Conservation (phyloP, 2,797 vertebrate genomes). For the Acanthurus leucopareius region DNA sequence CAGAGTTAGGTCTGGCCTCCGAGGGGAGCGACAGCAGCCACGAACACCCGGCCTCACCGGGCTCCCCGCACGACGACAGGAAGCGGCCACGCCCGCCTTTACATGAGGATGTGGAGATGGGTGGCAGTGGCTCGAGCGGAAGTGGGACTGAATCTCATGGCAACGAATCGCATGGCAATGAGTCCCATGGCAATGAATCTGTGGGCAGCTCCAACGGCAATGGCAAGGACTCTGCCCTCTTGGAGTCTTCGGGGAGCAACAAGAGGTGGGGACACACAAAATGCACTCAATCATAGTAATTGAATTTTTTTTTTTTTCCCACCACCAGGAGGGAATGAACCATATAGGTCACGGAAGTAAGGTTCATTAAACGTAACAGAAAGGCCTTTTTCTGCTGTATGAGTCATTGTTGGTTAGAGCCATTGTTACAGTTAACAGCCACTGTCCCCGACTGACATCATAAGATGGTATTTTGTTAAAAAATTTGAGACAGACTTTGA, state of each 20-base stretch:
- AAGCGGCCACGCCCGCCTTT: slow-evolving; percentile 72
- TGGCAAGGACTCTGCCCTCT: slow-evolving; percentile 87
- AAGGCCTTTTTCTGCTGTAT: slow-evolving; percentile 41
- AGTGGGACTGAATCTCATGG: slow-evolving; percentile 89
- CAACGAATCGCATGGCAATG: slow-evolving; percentile 87
- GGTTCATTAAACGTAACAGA: slow-evolving; percentile 54
- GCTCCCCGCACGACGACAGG: slow-evolving; percentile 66
- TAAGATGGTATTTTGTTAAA: not conserved
- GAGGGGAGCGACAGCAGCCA: slow-evolving; percentile 85
- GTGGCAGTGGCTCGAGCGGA: slow-evolving; percentile 87
- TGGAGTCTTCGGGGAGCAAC: slow-evolving; percentile 86
- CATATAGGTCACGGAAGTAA: slow-evolving; percentile 67
- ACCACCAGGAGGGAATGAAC: slow-evolving; percentile 7
- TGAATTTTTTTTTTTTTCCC: not conserved
- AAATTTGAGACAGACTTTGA: not conserved
- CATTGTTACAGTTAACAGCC: slow-evolving; percentile 2
- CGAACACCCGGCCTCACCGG: slow-evolving; percentile 59
- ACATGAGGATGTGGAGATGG: slow-evolving; percentile 92
- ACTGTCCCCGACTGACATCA: slow-evolving; percentile 10
- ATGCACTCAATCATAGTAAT: slow-evolving; percentile 18
- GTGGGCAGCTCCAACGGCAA: slow-evolving; percentile 85
- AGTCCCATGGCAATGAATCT: slow-evolving; percentile 88
- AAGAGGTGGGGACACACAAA: slow-evolving; percentile 88
- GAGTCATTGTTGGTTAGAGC: slow-evolving; percentile 45
- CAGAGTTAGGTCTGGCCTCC: slow-evolving; percentile 79